These are phyloP conservation scores for Micronisus gabar DNA, from an alignment of 2,113 vertebrate genomes.

Conservation along the genomic window DNA sequence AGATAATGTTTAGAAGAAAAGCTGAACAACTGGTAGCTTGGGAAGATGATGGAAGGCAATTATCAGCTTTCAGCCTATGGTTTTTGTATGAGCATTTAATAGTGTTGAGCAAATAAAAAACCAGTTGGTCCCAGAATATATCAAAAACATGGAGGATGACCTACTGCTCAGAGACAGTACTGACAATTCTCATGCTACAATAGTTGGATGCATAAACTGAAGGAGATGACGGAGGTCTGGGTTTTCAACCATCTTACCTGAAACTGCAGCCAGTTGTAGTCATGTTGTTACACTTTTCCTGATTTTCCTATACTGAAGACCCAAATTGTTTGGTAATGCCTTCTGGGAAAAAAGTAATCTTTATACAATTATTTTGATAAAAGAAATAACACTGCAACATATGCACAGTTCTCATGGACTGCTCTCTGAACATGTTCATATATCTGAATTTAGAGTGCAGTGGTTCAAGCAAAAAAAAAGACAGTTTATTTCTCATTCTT, in stretches of 20 bases:
- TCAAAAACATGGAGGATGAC: neutral
- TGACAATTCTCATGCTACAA: neutral
- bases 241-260: neutral
- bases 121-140: neutral
- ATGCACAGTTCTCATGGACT: neutral
- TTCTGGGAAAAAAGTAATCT: neutral
- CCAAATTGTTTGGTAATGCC: neutral
- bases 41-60: neutral
- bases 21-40: neutral
- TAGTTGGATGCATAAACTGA: neutral
- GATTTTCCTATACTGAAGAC: neutral
- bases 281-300: neutral
- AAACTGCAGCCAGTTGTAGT: neutral
- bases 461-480: neutral
- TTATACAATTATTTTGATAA: neutral
- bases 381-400: neutral
- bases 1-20: neutral
- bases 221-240: neutral
- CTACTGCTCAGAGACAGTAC: neutral
- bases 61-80: neutral
- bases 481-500: neutral
- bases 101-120: neutral
- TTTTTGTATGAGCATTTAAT: neutral
- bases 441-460: neutral
- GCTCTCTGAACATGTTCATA: neutral